Evolutionary conservation across 2,888 invertebrate species (phyloP), one percentile per base, ranked within the genome.

Genomic region (Omphaloscelis lunosa): DNA sequence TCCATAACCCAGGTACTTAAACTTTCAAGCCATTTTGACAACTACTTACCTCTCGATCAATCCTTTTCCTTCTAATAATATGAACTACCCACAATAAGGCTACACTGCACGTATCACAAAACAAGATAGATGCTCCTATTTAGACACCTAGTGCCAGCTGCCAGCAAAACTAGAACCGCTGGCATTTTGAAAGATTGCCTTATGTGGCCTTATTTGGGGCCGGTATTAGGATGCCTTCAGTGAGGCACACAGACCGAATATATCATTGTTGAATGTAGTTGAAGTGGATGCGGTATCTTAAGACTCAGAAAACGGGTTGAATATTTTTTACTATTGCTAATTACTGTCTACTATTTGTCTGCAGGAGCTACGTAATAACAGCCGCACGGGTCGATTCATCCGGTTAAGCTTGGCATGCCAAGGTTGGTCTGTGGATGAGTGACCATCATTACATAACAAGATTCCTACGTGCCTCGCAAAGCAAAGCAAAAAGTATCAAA

Each of bases 171-270:
- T 78, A 9, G 5, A 1, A 67, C 62, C 34, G 72, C 78, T 56
- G 74, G 53, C 84, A 75, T 73, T 83, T 74, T 82, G 85, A 83
- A 56, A n/a, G 82, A 83, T 78, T 66, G 7, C 2, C 12, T 56
- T 66, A 66, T 77, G 72, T 27, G 65, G 27, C 2, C 48, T 53
- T 70, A 29, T 84, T 51, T 27, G 67, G 23, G 48, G 34, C 65
- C 73, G 63, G 77, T 23, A 58, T 62, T 53, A 73, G 70, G 56
- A 84, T 66, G 59, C 65, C 77, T 80, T 67, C 78, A 69, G 58
- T 63, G 78, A 62, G 53, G 56, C 74, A 59, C 56, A 78, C 41
- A 41, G 41, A 58, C 15, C 48, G 74, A 72, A 84, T 85, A 85
- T 82, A 85, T 84, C 82, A 75, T 45, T 62, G 53, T 0, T 8